Conservation (phyloP, 2,113 vertebrate species). For the Leptocoma aspasia region DNA sequence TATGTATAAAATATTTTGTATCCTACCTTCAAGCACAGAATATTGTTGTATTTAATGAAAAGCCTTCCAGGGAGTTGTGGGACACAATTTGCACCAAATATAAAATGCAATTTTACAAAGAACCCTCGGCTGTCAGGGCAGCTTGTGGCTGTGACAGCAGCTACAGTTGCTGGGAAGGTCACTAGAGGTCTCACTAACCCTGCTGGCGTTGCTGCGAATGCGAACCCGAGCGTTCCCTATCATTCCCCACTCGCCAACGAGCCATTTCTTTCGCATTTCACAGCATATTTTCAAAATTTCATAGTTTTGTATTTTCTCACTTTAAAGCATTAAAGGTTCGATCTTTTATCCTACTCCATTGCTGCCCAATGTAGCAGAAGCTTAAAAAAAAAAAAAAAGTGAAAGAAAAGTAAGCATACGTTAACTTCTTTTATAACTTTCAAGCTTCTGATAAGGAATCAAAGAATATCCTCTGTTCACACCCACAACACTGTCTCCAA, state of each 20-base stretch:
- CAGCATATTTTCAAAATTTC: neutral
- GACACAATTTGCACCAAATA: neutral
- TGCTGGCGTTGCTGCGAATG: rapidly evolving
- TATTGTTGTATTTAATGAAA: neutral
- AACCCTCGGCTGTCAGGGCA: neutral
- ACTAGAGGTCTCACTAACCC: constrained; percentile 44
- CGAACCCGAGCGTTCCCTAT: rapidly evolving
- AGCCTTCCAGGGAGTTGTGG: neutral
- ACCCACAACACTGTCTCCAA: neutral
- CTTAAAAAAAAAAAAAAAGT: neutral
- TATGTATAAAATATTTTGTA: neutral
- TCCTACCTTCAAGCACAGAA: neutral
- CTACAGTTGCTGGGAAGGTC: neutral
- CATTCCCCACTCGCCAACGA: rapidly evolving
- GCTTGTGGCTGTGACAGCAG: neutral
- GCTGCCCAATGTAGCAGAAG: neutral
- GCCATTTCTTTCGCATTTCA: neutral
- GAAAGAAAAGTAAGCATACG: neutral
- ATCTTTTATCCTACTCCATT: neutral
- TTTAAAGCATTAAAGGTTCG: neutral
- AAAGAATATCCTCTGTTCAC: neutral
- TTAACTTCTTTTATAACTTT: neutral
- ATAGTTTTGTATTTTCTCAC: neutral
- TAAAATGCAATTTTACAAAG: neutral
- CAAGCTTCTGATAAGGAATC: neutral